Evolutionary conservation across 2,888 invertebrate species (phyloP).

Genomic region (Bimastos eiseni): DNA sequence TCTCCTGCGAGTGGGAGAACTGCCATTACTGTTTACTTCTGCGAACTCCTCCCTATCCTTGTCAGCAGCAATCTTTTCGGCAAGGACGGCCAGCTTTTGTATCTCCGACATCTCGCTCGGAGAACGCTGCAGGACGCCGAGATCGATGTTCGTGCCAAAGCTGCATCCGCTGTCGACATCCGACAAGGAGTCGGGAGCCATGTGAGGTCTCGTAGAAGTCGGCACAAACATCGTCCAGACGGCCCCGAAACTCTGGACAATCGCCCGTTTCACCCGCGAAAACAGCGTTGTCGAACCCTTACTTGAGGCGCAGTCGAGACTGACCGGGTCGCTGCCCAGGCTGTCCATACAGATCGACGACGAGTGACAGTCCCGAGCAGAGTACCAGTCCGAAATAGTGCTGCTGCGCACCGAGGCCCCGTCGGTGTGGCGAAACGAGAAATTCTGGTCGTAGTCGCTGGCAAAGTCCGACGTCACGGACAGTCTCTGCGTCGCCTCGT

Average conservation of each 20-base stretch:
- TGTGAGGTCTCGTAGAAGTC: background rate
- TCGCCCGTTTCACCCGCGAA: background rate
- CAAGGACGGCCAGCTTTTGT: constrained; percentile 16
- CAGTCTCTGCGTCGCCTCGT: background rate
- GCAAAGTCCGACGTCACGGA: constrained; percentile 3
- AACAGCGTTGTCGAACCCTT: background rate
- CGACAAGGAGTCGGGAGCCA: background rate
- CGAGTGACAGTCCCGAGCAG: background rate
- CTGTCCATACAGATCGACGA: background rate
- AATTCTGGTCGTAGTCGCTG: background rate
- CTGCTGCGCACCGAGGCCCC: background rate
- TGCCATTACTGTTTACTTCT: background rate
- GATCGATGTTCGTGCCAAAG: background rate
- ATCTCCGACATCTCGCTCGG: constrained; percentile 6
- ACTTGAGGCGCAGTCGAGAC: background rate
- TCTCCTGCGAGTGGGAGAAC: background rate
- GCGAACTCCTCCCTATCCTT: background rate
- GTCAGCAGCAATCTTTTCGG: background rate
- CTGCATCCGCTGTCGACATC: constrained; percentile 24
- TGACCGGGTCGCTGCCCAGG: background rate
- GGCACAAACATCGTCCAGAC: background rate
- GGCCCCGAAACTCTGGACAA: background rate
- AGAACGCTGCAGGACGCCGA: background rate
- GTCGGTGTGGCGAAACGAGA: background rate
- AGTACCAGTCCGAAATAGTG: background rate